Conservation (phyloP, 35 echinoderm and acorn worm species). For the Ptychodera flava region DNA sequence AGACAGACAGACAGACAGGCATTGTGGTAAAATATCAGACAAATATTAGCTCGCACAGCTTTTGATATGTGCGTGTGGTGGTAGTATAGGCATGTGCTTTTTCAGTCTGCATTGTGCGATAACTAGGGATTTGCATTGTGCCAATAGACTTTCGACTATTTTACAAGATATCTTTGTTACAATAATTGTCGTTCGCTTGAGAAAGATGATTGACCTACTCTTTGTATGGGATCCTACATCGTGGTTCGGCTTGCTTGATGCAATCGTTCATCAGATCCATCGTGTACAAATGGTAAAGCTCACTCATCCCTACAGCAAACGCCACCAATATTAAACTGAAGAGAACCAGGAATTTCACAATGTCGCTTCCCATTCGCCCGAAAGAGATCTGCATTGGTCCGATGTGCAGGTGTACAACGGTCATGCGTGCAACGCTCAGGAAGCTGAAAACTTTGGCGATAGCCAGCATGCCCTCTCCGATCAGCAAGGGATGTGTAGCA, state of each 20-base stretch:
- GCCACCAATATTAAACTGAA: background rate
- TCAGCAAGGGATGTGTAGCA: background rate
- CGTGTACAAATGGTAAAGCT: background rate
- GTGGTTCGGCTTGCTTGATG: background rate
- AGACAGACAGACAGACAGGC: background rate
- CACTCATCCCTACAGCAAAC: background rate
- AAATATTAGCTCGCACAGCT: too few species aligned
- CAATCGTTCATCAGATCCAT: background rate
- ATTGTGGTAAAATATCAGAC: too few species aligned
- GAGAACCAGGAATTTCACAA: background rate
- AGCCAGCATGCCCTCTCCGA: background rate
- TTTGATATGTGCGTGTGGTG: too few species aligned
- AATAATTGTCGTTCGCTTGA: too few species aligned
- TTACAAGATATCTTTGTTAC: too few species aligned
- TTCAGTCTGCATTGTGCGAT: too few species aligned
- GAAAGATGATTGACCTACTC: background rate
- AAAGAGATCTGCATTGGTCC: background rate
- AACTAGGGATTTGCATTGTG: too few species aligned
- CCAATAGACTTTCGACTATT: too few species aligned
- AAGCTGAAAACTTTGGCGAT: background rate
- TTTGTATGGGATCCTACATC: background rate
- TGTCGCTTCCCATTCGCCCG: background rate
- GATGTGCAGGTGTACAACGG: background rate
- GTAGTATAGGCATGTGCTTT: too few species aligned
- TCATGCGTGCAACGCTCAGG: background rate